Evolutionary conservation across 2,113 vertebrate species (phyloP).

Genomic region (Dasyornis broadbenti): DNA sequence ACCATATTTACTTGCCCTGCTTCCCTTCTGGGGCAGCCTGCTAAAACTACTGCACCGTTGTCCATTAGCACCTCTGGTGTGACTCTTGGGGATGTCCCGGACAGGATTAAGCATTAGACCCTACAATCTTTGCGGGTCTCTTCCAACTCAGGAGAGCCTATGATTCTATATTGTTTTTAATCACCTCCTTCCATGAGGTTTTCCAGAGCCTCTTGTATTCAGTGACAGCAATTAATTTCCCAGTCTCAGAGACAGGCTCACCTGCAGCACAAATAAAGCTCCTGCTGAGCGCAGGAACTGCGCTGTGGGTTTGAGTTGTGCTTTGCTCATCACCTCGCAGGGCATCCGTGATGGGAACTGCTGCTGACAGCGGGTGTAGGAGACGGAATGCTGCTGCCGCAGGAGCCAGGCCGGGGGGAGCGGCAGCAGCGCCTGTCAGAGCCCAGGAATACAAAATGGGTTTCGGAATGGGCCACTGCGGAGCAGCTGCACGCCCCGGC

Average conservation of each 20-base stretch:
- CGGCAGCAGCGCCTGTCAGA: rapidly evolving
- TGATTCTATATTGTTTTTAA: background rate
- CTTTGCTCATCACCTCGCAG: background rate
- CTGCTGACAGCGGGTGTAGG: background rate
- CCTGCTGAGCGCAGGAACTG: rapidly evolving
- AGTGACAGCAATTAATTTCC: background rate
- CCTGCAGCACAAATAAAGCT: background rate
- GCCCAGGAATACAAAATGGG: background rate
- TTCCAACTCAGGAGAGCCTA: background rate
- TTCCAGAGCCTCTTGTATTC: background rate
- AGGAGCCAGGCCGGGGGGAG: background rate
- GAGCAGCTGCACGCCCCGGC: background rate
- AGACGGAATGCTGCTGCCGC: rapidly evolving
- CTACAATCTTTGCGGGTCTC: background rate
- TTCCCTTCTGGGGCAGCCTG: background rate
- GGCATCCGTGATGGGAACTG: background rate
- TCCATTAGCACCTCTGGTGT: background rate
- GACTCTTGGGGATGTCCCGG: background rate
- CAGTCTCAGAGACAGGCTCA: background rate
- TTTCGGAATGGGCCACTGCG: background rate
- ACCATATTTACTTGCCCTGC: rapidly evolving
- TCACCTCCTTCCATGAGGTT: rapidly evolving
- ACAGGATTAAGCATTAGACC: background rate
- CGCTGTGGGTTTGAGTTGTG: background rate
- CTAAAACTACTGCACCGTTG: background rate